A percentile compares a stretch with the other conserved stretches of the same genome.
Evolutionary conservation across 2,888 invertebrate species (phyloP).

Genomic region (Apeira syringaria): DNA sequence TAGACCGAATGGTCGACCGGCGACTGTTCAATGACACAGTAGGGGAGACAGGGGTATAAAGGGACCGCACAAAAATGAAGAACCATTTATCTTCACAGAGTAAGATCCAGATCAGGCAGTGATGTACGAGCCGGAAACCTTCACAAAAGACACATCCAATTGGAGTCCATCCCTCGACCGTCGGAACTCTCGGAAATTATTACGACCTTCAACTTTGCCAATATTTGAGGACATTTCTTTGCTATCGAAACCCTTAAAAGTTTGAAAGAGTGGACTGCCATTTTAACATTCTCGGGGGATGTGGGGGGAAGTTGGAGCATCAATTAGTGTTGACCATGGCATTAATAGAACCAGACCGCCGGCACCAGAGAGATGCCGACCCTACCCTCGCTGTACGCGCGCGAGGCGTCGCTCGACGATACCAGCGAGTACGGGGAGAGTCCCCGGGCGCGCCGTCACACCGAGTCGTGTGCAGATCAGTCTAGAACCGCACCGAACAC

Average conservation of each 20-base stretch:
- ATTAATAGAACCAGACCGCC: too few species aligned
- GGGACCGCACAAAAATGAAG: not conserved
- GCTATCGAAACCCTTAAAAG: slow-evolving; percentile 18
- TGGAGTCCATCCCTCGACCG: slow-evolving; percentile 15
- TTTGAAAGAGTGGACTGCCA: slow-evolving; percentile 7
- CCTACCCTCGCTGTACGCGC: too few species aligned
- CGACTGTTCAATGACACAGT: too few species aligned
- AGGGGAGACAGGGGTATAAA: too few species aligned
- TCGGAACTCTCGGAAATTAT: slow-evolving; percentile 8
- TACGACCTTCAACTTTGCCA: slow-evolving; percentile 6
- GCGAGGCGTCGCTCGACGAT: too few species aligned
- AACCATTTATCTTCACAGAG: not conserved
- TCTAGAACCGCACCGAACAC: too few species aligned
- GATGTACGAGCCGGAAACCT: slow-evolving; percentile 6
- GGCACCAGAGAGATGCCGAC: too few species aligned
- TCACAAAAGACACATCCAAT: slow-evolving; percentile 12
- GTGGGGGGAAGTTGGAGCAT: slow-evolving; percentile 4
- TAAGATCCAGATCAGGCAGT: slow-evolving; percentile 6
- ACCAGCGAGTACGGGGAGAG: too few species aligned
- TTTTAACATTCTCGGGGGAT: not conserved
- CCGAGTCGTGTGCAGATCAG: too few species aligned
- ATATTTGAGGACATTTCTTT: slow-evolving; percentile 18
- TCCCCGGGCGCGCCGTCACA: too few species aligned
- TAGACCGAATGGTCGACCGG: too few species aligned
- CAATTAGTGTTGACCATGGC: slow-evolving; percentile 2